These are phyloP conservation scores for Zeus faber DNA, from an alignment of 2,113 vertebrate genomes.

Conservation along the genomic window DNA sequence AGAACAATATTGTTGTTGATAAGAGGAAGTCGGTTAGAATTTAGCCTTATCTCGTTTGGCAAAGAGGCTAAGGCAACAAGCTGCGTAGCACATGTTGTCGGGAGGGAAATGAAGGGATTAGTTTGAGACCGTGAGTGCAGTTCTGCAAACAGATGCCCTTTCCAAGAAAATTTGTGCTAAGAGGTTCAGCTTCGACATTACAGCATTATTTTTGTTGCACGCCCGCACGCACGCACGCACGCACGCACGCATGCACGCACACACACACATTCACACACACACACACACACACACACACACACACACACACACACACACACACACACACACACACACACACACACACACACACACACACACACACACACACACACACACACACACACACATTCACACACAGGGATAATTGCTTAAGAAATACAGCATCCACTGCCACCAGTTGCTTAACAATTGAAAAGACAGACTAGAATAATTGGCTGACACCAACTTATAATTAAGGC, in stretches of 20 bases:
- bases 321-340: slow-evolving; percentile 3
- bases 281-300: slow-evolving; percentile 1
- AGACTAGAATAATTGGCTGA: not conserved
- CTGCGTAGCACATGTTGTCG: slow-evolving; percentile 35
- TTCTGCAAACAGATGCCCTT: slow-evolving; percentile 36
- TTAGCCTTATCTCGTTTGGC: slow-evolving; percentile 4
- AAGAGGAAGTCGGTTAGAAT: no score
- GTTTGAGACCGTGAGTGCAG: slow-evolving; percentile 17
- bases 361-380: not conserved
- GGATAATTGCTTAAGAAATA: not conserved
- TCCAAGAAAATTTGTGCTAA: slow-evolving; percentile 43
- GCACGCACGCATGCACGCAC: not conserved
- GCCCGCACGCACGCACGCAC: not conserved
- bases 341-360: slow-evolving; percentile 5
- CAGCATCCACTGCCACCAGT: not conserved
- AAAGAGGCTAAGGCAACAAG: slow-evolving; percentile 39
- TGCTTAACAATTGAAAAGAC: not conserved
- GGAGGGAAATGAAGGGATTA: slow-evolving; percentile 58
- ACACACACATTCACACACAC: slow-evolving; percentile 4
- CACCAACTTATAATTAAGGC: not conserved
- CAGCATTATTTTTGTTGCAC: slow-evolving; percentile 7
- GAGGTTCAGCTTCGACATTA: slow-evolving; percentile 14
- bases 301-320: not conserved
- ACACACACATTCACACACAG: not conserved
- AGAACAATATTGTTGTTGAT: no score